A percentile compares a stretch with the other conserved stretches of the same genome.
phyloP scores from a whole-genome alignment of 2,113 vertebrate genomes.

The pig (Sus scrofa) region DNA sequence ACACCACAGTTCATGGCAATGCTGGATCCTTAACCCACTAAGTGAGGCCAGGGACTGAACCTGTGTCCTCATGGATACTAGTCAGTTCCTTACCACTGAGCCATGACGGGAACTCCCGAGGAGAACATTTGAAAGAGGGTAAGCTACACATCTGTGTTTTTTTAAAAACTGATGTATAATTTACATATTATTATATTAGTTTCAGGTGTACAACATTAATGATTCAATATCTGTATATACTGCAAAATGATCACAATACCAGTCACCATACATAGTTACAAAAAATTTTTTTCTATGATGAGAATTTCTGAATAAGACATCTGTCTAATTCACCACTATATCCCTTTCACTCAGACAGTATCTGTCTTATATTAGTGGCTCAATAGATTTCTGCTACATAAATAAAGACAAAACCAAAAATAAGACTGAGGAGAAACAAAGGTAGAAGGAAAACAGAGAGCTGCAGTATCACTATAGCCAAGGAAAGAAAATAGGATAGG shows the following conservation, averaged over 20 bases:
- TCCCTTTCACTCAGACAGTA: neutral
- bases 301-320: neutral
- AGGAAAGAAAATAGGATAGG: neutral
- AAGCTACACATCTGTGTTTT: neutral
- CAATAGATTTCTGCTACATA: neutral
- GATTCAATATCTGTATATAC: neutral
- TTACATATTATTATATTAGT: neutral
- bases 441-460: neutral
- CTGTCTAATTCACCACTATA: neutral
- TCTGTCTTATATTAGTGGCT: neutral
- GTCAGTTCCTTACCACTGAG: too few species aligned
- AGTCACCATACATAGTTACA: neutral
- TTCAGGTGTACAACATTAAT: neutral
- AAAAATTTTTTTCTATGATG: neutral
- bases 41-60: too few species aligned
- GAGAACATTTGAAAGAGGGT: neutral
- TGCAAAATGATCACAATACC: neutral
- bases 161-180: neutral
- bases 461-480: neutral
- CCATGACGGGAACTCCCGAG: too few species aligned
- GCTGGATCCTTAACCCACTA: too few species aligned
- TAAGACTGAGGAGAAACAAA: neutral
- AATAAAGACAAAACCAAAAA: conserved; percentile 25
- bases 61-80: too few species aligned
- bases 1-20: too few species aligned